These are phyloP conservation scores for Neogobius melanostomus DNA, from an alignment of 2,113 vertebrate species.

Conservation along the genomic window DNA sequence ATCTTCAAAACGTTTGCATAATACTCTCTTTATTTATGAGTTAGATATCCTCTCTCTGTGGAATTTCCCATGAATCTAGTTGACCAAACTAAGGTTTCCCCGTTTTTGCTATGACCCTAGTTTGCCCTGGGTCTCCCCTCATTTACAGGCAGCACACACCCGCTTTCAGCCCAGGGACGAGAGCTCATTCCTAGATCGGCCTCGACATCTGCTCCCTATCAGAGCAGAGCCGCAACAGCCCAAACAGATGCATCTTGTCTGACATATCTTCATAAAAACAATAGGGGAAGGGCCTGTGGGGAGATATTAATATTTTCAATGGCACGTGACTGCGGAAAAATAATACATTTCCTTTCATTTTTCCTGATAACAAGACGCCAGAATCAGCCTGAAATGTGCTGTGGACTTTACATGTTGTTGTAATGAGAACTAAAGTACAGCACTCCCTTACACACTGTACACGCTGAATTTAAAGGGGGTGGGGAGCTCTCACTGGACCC, in stretches of 20 bases:
- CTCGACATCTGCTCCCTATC: constrained; percentile 64
- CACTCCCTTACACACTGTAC: background rate
- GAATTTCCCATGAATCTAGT: background rate
- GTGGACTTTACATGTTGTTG: background rate
- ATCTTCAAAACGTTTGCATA: too few species aligned
- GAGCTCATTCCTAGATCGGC: constrained; percentile 40
- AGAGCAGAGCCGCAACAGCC: constrained; percentile 16
- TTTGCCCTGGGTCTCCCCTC: constrained; percentile 43
- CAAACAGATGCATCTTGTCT: constrained; percentile 38
- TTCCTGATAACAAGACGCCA: constrained; percentile 27
- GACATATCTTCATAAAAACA: constrained; percentile 32
- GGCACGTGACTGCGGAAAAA: constrained; percentile 3
- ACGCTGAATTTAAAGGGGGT: constrained; percentile 13
- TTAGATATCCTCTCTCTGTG: too few species aligned
- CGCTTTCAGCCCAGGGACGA: constrained; percentile 23
- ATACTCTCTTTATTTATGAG: too few species aligned
- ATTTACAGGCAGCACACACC: constrained; percentile 49
- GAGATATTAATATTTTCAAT: constrained; percentile 30
- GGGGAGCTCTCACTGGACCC: too few species aligned
- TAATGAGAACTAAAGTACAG: background rate
- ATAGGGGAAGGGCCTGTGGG: constrained; percentile 4
- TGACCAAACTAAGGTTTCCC: background rate
- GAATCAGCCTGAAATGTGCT: constrained; percentile 20
- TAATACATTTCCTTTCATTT: constrained; percentile 19
- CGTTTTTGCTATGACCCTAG: background rate